Conservation (phyloP, 1,140 invertebrate genomes). For the Ridgeia piscesae region DNA sequence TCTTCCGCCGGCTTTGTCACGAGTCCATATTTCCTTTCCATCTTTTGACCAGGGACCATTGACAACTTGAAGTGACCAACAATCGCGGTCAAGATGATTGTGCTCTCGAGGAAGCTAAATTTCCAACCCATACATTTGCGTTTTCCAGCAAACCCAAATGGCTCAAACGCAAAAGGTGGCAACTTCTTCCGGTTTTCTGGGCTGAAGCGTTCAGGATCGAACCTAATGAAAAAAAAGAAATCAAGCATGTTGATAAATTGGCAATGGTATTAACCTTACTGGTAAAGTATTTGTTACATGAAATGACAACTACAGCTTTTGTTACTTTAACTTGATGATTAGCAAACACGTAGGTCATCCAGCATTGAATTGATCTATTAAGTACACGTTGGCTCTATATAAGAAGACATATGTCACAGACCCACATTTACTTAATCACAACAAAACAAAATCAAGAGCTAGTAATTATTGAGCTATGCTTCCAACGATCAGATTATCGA, state of each 20-base stretch:
- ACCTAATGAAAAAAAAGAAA: conserved; percentile 35
- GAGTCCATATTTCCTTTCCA: conserved; percentile 38
- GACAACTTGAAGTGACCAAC: too few relatives aligned
- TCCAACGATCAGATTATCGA: neutral
- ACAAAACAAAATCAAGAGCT: too few relatives aligned
- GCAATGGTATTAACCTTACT: neutral
- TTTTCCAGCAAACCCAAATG: conserved; percentile 55
- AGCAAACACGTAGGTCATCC: too few relatives aligned
- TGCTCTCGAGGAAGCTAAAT: conserved; percentile 42
- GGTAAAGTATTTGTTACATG: too few relatives aligned
- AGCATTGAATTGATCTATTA: too few relatives aligned
- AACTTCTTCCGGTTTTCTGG: conserved; percentile 35
- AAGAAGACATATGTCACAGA: too few relatives aligned
- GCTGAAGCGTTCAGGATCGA: conserved; percentile 53
- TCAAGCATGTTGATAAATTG: neutral
- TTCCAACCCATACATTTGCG: conserved; percentile 47
- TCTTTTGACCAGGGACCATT: too few relatives aligned
- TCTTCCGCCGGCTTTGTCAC: conserved; percentile 51
- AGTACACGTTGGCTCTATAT: too few relatives aligned
- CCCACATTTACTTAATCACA: too few relatives aligned
- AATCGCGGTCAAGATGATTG: neutral
- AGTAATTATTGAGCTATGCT: too few relatives aligned
- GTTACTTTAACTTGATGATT: too few relatives aligned
- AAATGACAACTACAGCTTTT: too few relatives aligned
- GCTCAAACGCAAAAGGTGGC: conserved; percentile 41